These are phyloP conservation scores for Tachycineta bicolor DNA, from an alignment of 2,113 vertebrate genomes.

Conservation along the genomic window DNA sequence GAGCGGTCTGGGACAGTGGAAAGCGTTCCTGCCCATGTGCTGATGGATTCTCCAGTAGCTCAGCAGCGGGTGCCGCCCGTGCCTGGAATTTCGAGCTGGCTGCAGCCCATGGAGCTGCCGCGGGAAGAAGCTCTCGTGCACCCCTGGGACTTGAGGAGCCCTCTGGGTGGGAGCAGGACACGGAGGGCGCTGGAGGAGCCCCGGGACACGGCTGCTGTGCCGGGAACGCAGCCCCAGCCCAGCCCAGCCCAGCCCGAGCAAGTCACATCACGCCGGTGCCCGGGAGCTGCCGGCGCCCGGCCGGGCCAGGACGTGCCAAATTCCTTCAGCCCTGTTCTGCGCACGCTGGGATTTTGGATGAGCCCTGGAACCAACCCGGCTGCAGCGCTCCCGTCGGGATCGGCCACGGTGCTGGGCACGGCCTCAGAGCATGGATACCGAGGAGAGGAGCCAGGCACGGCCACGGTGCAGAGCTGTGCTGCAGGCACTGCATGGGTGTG, in stretches of 20 bases:
- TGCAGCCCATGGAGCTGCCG: accelerated
- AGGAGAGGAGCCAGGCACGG: neutral
- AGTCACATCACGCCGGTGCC: neutral
- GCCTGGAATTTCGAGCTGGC: accelerated
- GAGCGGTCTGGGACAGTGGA: neutral
- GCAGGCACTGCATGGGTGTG: accelerated
- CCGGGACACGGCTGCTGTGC: neutral
- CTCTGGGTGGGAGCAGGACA: neutral
- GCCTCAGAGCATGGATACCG: accelerated
- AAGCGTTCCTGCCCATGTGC: neutral
- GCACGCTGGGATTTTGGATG: neutral
- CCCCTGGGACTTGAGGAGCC: neutral
- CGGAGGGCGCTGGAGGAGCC: neutral
- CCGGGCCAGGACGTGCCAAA: neutral
- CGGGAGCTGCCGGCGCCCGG: neutral
- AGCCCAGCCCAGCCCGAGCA: accelerated
- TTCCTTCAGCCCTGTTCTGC: neutral
- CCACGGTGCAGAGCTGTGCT: accelerated
- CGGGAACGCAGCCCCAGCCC: accelerated
- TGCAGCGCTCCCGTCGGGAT: accelerated
- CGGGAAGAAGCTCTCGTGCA: neutral
- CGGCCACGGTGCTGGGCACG: neutral
- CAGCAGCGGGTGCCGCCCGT: neutral
- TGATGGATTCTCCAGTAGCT: neutral
- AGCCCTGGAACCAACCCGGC: neutral